Base-by-base conservation (phyloP, 1,140 invertebrate species). In the Popillia japonica region DNA sequence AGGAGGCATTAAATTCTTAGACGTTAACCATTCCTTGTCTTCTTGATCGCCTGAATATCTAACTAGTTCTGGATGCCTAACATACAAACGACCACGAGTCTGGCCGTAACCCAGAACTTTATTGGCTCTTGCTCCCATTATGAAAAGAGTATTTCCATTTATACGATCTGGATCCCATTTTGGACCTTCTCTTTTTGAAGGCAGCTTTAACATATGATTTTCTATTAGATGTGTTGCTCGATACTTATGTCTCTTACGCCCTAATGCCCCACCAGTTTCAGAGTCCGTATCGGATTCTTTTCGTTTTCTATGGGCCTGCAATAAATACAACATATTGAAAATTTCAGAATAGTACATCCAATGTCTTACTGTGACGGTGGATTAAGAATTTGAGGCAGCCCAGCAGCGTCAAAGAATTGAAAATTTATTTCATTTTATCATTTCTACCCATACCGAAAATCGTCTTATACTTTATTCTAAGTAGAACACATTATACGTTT, bases 21-120 rank as follows among this genome's bases (percentile, higher is more conserved):
- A 92, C 72, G 92, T 90, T 27, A 96, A 89, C 94, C 94, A 95
- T 83, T 94, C 92, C 84, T 95, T 95, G 83, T 96, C 94, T 81
- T 94, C 93, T 78, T 91, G 91, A 84, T 96, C 94, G 59, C 94
- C 93, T 75, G 92, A 91, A 87, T 96, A 96, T 83, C 93, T 74
- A 7, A 85, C 77, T 14, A 95, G 81, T 40, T 94, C 93, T 41
- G 94, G 92, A 88, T 96, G 94, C 84, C 94, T 91, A 2, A 93
- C 92, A 81, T 94, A 95, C 6, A 95, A 83, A 34, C 94, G 88
- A 6, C 93, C 93, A 82, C 94, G 87, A 3, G 93, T 93, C 82
- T 93, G 92, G 27, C 93, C 92, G 81, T 94, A 89, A n/a, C 94
- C 94, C 74, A 95, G 86, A 76, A 93, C 94, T 87, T 93, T 93